Evolutionary conservation across 1,140 invertebrate genomes (phyloP).

Genomic region (Tetramorium alpestre): DNA sequence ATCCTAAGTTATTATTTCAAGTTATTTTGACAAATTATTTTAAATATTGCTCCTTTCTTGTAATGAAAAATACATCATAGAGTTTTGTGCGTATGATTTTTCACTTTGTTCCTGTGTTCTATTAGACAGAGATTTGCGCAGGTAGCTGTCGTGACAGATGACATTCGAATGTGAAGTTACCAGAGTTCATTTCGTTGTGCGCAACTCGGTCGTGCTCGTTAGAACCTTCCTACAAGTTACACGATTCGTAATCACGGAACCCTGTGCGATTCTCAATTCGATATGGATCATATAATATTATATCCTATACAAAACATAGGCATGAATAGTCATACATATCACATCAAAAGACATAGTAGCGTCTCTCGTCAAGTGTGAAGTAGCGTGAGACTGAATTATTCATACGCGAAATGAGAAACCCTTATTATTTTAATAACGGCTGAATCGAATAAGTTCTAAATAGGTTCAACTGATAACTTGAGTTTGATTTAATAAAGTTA

Average conservation of each 20-base stretch:
- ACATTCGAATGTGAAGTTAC: constrained; percentile 11
- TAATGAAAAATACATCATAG: not conserved
- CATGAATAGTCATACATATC: too few relatives aligned
- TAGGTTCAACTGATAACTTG: too few relatives aligned
- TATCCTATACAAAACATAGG: too few relatives aligned
- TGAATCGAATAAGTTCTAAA: too few relatives aligned
- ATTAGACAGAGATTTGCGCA: not conserved
- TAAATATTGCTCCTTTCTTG: not conserved
- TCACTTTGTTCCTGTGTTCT: not conserved
- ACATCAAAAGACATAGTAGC: too few relatives aligned
- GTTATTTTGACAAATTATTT: not conserved
- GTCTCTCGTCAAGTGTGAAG: too few relatives aligned
- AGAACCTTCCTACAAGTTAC: constrained; percentile 17
- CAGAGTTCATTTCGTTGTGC: constrained; percentile 8
- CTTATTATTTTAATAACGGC: too few relatives aligned
- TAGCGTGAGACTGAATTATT: too few relatives aligned
- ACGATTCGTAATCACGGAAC: constrained; percentile 27
- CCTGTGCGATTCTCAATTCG: constrained; percentile 19
- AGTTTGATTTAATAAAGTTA: too few relatives aligned
- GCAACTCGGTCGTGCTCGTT: constrained; percentile 20
- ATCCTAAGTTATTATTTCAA: not conserved
- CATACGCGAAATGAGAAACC: too few relatives aligned
- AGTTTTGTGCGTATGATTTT: not conserved
- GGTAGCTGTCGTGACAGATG: not conserved
- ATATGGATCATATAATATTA: not conserved